phyloP scores from a whole-genome alignment of 1,140 invertebrate species.

The Scaptomyza pallida region DNA sequence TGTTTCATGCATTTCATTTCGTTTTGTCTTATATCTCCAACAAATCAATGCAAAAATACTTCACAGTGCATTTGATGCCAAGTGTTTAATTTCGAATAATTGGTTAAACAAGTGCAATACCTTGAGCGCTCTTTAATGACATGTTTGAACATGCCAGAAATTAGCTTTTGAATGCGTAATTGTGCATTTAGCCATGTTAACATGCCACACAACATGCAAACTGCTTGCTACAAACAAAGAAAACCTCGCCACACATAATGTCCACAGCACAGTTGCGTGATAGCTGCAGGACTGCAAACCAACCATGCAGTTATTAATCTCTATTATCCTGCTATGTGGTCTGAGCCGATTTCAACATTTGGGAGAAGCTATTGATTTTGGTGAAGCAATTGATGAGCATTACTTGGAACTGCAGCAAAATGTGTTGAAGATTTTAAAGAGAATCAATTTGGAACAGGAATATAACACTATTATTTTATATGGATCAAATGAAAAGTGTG shows the following conservation, averaged over 20 bases:
- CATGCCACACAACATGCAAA: constrained; percentile 40
- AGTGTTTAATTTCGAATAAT: neutral
- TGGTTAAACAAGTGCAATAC: neutral
- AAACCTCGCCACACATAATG: neutral
- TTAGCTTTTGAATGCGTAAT: constrained; percentile 32
- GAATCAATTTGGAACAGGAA: constrained; percentile 37
- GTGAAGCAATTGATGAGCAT: neutral
- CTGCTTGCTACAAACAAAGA: too few relatives aligned
- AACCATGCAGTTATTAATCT: constrained; percentile 13
- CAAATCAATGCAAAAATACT: too few relatives aligned
- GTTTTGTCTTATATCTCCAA: too few relatives aligned
- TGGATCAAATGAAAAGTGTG: constrained; percentile 28
- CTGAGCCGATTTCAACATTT: constrained; percentile 17
- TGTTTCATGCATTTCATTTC: too few relatives aligned
- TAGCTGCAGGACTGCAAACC: constrained; percentile 13
- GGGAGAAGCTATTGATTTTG: neutral
- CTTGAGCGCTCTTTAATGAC: neutral
- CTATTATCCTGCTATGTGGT: constrained; percentile 5
- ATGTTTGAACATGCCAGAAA: constrained; percentile 6
- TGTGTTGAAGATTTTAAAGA: constrained; percentile 23
- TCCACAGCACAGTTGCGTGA: constrained; percentile 45
- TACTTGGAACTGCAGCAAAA: neutral
- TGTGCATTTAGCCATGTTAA: constrained; percentile 40
- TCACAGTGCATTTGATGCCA: too few relatives aligned
- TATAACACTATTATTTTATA: constrained; percentile 51